Evolutionary conservation across 2,888 invertebrate genomes (phyloP).

Genomic region (Fissipunctia ypsillon): DNA sequence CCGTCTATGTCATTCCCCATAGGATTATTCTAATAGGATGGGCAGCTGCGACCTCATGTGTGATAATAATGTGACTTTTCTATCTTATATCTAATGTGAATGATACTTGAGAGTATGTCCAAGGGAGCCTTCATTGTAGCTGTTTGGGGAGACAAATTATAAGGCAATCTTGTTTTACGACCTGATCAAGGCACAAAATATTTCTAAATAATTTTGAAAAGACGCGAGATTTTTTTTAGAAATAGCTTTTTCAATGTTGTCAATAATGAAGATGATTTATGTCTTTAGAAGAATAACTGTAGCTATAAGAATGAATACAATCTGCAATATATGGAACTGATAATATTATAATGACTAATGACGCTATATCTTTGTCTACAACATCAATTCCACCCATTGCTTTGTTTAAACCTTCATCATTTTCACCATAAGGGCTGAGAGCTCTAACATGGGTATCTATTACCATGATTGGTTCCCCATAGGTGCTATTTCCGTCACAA

Average conservation of each 20-base stretch:
- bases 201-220: neutral
- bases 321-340: neutral
- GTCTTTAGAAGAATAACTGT: neutral
- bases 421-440: neutral
- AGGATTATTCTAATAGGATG: slow-evolving; percentile 27
- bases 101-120: neutral
- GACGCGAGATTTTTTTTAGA: neutral
- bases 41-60: slow-evolving; percentile 10
- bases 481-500: slow-evolving; percentile 36
- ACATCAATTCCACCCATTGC: neutral
- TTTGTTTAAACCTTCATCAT: neutral
- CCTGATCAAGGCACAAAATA: neutral
- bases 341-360: no score
- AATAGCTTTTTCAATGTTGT: neutral
- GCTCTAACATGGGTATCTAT: neutral
- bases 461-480: slow-evolving; percentile 13
- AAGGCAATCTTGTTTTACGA: neutral
- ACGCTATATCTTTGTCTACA: neutral
- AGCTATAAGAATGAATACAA: neutral
- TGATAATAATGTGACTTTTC: slow-evolving; percentile 1
- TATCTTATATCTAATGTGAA: neutral
- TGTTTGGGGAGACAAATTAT: neutral
- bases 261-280: neutral
- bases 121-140: neutral
- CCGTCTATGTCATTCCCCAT: slow-evolving; percentile 7